A percentile compares a stretch with the other conserved stretches of the same genome.
These are phyloP conservation scores for Heliconius nattereri DNA, from an alignment of 1,140 invertebrate genomes.

Conservation along the genomic window DNA sequence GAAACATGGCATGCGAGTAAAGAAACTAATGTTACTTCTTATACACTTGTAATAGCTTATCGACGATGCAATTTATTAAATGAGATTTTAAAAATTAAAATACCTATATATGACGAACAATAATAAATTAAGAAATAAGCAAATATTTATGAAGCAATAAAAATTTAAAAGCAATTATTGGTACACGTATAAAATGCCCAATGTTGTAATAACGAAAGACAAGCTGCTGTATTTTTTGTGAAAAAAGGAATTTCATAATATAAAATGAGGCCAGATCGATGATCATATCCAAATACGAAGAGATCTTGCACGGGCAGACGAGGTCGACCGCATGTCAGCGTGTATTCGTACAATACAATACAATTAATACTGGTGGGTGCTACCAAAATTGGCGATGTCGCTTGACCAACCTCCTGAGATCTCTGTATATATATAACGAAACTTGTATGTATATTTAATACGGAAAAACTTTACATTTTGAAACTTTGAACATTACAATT, in stretches of 20 bases:
- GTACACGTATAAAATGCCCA: background rate
- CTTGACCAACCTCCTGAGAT: constrained; percentile 41
- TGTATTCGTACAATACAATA: constrained; percentile 53
- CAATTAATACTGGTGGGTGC: constrained; percentile 54
- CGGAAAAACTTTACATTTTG: background rate
- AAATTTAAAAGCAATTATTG: constrained; percentile 13
- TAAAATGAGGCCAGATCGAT: constrained; percentile 35
- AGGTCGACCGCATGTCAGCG: constrained; percentile 59
- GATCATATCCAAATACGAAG: constrained; percentile 60
- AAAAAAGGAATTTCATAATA: constrained; percentile 31
- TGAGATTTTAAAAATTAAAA: background rate
- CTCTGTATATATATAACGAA: constrained; percentile 6
- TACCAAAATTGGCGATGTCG: constrained; percentile 61
- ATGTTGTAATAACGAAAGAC: background rate
- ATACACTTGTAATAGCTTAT: constrained; percentile 1
- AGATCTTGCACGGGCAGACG: constrained; percentile 46
- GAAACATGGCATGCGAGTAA: constrained; percentile 35
- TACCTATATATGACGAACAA: background rate
- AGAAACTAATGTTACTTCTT: constrained; percentile 29
- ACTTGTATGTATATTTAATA: background rate
- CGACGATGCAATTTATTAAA: background rate
- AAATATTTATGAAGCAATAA: constrained; percentile 9
- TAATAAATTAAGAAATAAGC: background rate
- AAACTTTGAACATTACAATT: too few relatives aligned
- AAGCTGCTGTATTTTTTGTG: constrained; percentile 4